Base-by-base conservation (phyloP, 2,113 vertebrate species). In the Phyllostomus hastatus region DNA sequence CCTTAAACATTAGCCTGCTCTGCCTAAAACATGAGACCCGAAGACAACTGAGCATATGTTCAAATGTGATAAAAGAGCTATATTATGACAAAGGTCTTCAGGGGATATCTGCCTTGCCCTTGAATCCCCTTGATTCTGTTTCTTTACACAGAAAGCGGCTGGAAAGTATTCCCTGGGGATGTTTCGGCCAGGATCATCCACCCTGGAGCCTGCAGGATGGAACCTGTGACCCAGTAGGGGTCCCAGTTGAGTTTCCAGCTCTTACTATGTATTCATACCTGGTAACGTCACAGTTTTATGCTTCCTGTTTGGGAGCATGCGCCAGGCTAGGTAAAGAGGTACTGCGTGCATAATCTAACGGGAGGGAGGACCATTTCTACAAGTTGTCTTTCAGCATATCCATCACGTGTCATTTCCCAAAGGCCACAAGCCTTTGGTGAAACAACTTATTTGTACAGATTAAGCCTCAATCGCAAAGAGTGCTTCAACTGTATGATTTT, bases 71-170 rank as follows among this genome's bases (percentile, higher is more conserved):
- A 83, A 83, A 88, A 88, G 67, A 57, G 24, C 54, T 84, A 9
- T 66, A 35, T 50, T 38, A 64, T 64, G 90, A 92, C 70, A 90
- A 75, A 92, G 57, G 20, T 96, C 81, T 94, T 87, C 72, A 35
- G 50, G 66, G 43, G 35, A 35, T 90, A 79, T 91, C 75, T 35
- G 22, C 52, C 54, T 95, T 84, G 41, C 80, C 43, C 93, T 91
- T 93, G 87, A 87, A 83, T 88, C 88, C 85, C n/a, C 48, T 59
- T 69, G 61, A 87, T 41, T 92, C 50, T 57, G n/a, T 94, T 94
- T 91, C 79, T 89, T 92, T 67, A 80, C 86, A 73, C 8, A 94
- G 64, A 46, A 76, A 96, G 70, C 41, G 1, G 12, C 61, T 86
- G 82, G 90, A 90, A 41, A 79, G 24, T 20, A 19, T 80, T 91